These are phyloP conservation scores for Ochropacha duplaris DNA, from an alignment of 2,888 invertebrate genomes.

Conservation along the genomic window DNA sequence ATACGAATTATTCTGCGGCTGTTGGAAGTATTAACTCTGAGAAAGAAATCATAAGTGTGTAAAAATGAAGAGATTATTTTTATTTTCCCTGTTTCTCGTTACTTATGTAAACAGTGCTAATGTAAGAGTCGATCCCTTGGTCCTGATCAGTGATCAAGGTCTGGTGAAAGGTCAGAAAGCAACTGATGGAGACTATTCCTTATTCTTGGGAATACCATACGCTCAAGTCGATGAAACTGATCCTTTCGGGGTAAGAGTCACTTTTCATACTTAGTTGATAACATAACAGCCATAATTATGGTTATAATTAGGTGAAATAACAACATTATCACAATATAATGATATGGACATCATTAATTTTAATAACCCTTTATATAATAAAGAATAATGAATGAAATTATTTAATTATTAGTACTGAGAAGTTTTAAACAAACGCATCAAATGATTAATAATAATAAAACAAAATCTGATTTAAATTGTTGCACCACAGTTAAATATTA, in stretches of 20 bases:
- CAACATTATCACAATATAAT: too few species aligned
- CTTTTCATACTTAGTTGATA: neutral
- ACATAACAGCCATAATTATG: too few species aligned
- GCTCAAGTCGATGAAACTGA: conserved; percentile 60
- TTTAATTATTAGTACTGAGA: too few species aligned
- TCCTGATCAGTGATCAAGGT: conserved; percentile 61
- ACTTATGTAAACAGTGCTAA: conserved; percentile 31
- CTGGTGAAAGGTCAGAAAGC: conserved; percentile 65
- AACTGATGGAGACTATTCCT: conserved; percentile 63
- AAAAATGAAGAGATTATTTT: conserved; percentile 28
- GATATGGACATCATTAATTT: too few species aligned
- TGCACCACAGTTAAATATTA: conserved; percentile 14
- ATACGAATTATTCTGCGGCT: conserved; percentile 7
- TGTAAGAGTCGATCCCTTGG: conserved; percentile 67
- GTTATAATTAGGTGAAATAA: too few species aligned
- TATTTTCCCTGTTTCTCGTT: conserved; percentile 27
- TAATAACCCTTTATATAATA: too few species aligned
- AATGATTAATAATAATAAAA: too few species aligned
- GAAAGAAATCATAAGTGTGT: conserved; percentile 4
- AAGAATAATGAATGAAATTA: too few species aligned
- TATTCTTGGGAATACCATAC: conserved; percentile 72
- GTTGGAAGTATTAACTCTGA: neutral
- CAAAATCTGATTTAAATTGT: conserved; percentile 1
- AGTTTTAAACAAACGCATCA: too few species aligned
- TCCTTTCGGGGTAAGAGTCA: conserved; percentile 67